Base-by-base conservation (phyloP, 2,113 vertebrate species). In the Anguilla japonica region DNA sequence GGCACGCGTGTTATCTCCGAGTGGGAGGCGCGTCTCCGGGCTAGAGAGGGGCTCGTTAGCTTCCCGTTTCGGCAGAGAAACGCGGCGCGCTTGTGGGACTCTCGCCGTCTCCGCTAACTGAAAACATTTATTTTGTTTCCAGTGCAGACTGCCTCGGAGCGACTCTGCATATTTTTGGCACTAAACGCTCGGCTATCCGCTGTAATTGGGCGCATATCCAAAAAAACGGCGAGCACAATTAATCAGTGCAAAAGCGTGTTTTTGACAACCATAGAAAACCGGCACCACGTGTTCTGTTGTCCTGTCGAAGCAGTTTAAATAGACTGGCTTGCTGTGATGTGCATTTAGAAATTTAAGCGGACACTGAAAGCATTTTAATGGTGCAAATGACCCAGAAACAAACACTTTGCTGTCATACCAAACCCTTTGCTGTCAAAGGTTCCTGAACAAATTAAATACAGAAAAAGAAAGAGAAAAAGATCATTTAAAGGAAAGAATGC, bases 21-120 rank as follows among this genome's bases (percentile, higher is more conserved):
- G 71, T 13, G 9, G n/a, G 71, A 9, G 71, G 26, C 9, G n/a
- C 34, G 71, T 75, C 71, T 75, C n/a, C n/a, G 13, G 71, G 71
- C 71, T 75, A 75, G 26, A 29, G 71, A 75, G 71, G 20, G 71
- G 71, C 71, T 75, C 71, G 71, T 75, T 75, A 75, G 71, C 71
- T 75, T 34, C 71, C 71, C 8, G 6, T 75, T 1, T 75, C 71
- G 11, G 71, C 71, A 75, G n/a, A 22, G 57, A 71, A 5, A 75
- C 56, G 22, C 60, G 20, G 34, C 3, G 20, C 60, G 20, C 60
- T 75, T 34, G n/a, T 75, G 71, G 13, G 71, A 75, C 26, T 75
- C n/a, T 13, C 71, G 9, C 63, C 13, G 20, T 29, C 26, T 34
- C 71, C 9, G n/a, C 26, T 75, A 75, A 75, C 71, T n/a, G 71